Evolutionary conservation across 2,797 vertebrate species (phyloP), one percentile per base, ranked within the genome.

Genomic region (Platyrinchus mystaceus): DNA sequence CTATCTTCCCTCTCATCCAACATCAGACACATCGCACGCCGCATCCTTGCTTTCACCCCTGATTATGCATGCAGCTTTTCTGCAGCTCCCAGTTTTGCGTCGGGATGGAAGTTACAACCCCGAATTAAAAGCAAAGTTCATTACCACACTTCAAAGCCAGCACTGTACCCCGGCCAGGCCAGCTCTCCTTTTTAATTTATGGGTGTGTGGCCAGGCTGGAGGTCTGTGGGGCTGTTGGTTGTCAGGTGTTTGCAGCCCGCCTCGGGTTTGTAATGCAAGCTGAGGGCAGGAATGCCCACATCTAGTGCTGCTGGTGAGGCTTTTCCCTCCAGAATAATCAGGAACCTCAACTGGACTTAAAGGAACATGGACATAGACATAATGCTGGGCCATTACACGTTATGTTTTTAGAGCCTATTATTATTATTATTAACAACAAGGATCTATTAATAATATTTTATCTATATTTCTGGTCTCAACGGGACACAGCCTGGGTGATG

Each of bases 1-100:
- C 95, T 96, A 91, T 77, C 90, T 87, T 95, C 60, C 84, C 90
- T 96, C 97, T 96, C 96, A 97, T 97, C 97, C 92, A 28, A 96
- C 96, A 97, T 97, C 96, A 97, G 97, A 96, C 95, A 30, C 91
- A 95, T 94, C 80, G 74, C 75, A 7, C 15, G 1, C 92, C 14
- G 34, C 87, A 87, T 55, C 87, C 94, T 95, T 43, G 70, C 93
- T 93, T 95, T 96, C 90, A 94, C 96, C 93, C 89, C 87, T 84
- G 49, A 95, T 97, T 96, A 97, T 44, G 79, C 97, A 93, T 93
- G 95, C 92, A 74, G 81, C 93, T 95, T 96, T 78, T 86, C 93
- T 10, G 0, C 74, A 12, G 90, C 78, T 96, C 94, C 83, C 81
- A 8, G 26, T 82, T 92, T 53, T 83, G 78, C 34, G 2, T 80